Base-by-base conservation (phyloP, 2,113 vertebrate species). In the Sinocyclocheilus anshuiensis region DNA sequence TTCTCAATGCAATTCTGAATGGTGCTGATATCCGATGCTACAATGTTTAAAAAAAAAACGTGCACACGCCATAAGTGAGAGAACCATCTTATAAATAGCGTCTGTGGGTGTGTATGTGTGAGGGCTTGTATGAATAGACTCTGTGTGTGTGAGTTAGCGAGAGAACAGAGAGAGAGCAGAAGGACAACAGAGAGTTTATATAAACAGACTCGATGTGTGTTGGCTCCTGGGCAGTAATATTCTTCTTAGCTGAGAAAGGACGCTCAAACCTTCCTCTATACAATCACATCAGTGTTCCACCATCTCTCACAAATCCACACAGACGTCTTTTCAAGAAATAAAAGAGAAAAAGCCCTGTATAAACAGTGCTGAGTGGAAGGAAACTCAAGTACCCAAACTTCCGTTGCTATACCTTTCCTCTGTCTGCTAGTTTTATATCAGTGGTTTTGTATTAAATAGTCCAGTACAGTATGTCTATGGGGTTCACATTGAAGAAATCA, bases 51-150 rank as follows among this genome's bases (percentile, higher is more conserved):
- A 85, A 77, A 85, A 77, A 85, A 83, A 85, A 67, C 24, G 22
- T 53, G n/a, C 22, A 22, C 11, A 26, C 0, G 6, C 45, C 42
- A 5, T 71, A 72, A 61, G 57, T 83, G 86, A 78, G 61, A 50
- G 84, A 16, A 67, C 69, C 33, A 65, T 55, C 48, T 33, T 77
- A 81, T 81, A 86, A 74, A 81, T 88, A 81, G 75, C 29, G 61
- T 4, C 75, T 84, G 77, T 77, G 82, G 77, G 83, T 72, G 69
- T 50, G 48, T n/a, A n/a, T 79, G 79, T 71, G 26, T 24, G 72
- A 78, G 83, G 33, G 74, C 39, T 65, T 85, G 74, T 83, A 88
- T 87, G 87, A 90, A 90, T 83, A 84, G 78, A 53, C 55, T 83
- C 50, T 57, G 84, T 87, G 83, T 88, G 45, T 88, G 45, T 0